Conservation (phyloP, 2,113 vertebrate genomes). For the Solea solea region DNA sequence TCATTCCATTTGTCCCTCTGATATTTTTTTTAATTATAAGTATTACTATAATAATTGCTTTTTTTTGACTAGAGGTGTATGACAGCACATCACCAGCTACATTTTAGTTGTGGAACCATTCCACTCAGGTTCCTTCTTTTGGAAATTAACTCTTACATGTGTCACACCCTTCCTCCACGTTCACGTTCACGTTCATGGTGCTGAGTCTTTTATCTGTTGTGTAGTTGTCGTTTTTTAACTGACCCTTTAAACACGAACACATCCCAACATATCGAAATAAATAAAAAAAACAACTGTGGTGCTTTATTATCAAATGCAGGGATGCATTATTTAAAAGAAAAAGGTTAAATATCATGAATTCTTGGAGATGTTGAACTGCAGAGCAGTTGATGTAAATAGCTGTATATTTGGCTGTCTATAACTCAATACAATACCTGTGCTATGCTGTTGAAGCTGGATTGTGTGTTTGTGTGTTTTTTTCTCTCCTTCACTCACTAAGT, state of each 20-base stretch:
- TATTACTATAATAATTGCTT: background rate
- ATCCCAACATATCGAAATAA: conserved; percentile 6
- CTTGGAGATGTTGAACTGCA: conserved; percentile 53
- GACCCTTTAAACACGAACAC: background rate
- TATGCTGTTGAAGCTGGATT: conserved; percentile 9
- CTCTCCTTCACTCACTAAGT: conserved; percentile 8
- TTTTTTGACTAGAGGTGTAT: no score
- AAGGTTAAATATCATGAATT: conserved; percentile 2
- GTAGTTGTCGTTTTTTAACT: conserved; percentile 5
- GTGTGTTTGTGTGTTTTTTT: conserved; percentile 16
- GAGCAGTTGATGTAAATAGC: conserved; percentile 68
- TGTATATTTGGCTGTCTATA: conserved; percentile 46
- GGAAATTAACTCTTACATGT: no score
- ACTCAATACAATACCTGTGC: conserved; percentile 11
- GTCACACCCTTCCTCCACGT: no score
- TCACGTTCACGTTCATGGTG: no score
- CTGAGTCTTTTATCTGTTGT: no score
- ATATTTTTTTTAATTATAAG: no score
- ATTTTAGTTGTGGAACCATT: no score
- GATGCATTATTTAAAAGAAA: conserved; percentile 5
- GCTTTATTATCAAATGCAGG: conserved; percentile 27
- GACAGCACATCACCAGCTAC: no score
- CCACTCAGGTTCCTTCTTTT: background rate
- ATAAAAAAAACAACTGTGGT: conserved; percentile 10
- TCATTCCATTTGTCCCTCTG: background rate